Evolutionary conservation across 2,113 vertebrate species (phyloP).

Genomic region (Gallinago undulata): DNA sequence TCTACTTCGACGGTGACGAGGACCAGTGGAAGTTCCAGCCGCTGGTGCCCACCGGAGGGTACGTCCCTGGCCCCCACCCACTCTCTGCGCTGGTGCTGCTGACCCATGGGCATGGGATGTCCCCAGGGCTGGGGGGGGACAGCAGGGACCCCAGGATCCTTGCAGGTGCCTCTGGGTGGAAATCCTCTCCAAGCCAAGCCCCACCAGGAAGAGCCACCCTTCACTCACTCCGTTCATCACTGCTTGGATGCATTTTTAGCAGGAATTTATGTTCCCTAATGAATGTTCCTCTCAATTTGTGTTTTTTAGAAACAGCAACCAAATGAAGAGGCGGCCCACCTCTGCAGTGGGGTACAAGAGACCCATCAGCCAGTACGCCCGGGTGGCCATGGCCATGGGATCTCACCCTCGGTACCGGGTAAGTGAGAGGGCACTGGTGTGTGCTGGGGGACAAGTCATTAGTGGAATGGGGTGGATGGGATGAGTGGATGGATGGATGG

Average conservation of each 20-base stretch:
- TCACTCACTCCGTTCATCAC: accelerated
- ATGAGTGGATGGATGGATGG: background rate
- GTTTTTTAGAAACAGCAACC: constrained; percentile 67
- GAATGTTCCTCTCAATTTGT: background rate
- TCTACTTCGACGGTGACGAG: constrained; percentile 90
- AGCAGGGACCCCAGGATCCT: accelerated
- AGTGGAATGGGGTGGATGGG: background rate
- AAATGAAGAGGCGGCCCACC: constrained; percentile 85
- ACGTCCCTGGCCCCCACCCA: accelerated
- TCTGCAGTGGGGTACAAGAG: constrained; percentile 94
- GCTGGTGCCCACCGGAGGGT: constrained; percentile 82
- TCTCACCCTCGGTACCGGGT: constrained; percentile 90
- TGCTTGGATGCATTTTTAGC: accelerated
- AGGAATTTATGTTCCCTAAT: background rate
- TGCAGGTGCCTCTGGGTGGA: background rate
- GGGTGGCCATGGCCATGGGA: constrained; percentile 90
- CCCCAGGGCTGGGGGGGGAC: background rate
- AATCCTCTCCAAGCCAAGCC: background rate
- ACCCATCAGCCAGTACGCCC: constrained; percentile 92
- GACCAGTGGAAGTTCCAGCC: constrained; percentile 94
- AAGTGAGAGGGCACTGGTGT: background rate
- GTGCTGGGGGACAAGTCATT: accelerated
- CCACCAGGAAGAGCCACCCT: background rate
- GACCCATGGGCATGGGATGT: accelerated
- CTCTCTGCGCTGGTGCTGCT: background rate